phyloP scores from a whole-genome alignment of 2,113 vertebrate genomes.

The Alectura lathami region DNA sequence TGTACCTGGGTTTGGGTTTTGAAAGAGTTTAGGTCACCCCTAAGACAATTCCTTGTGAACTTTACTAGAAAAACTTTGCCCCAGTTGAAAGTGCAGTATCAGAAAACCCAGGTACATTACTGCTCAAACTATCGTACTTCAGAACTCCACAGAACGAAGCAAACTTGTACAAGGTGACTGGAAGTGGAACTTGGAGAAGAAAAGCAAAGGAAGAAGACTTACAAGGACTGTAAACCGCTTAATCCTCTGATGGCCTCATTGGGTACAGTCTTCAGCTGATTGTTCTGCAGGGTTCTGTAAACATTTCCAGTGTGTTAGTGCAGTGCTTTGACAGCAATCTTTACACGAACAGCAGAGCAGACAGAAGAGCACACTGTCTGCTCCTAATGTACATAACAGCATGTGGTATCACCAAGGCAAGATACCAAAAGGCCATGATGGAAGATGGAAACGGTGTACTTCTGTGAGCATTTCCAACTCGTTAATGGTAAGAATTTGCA shows the following conservation, averaged over 20 bases:
- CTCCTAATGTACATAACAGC: background rate
- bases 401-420: background rate
- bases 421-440: background rate
- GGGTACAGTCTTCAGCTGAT: slow-evolving; percentile 94
- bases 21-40: background rate
- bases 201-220: slow-evolving; percentile 72
- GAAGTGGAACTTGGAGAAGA: background rate
- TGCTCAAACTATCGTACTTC: background rate
- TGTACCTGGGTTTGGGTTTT: background rate
- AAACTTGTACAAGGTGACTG: background rate
- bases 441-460: background rate
- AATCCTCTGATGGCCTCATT: slow-evolving; percentile 89
- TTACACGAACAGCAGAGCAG: background rate
- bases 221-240: slow-evolving; percentile 92
- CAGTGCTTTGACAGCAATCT: background rate
- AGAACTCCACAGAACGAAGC: background rate
- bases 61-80: background rate
- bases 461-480: background rate
- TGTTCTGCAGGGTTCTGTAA: slow-evolving; percentile 94
- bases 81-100: background rate
- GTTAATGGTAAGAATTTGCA: background rate
- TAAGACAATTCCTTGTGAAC: background rate
- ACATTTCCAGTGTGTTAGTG: slow-evolving; percentile 12
- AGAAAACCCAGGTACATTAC: background rate
- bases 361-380: background rate